Base-by-base conservation (phyloP, 2,888 invertebrate genomes). In the Protodeltote pygarga region DNA sequence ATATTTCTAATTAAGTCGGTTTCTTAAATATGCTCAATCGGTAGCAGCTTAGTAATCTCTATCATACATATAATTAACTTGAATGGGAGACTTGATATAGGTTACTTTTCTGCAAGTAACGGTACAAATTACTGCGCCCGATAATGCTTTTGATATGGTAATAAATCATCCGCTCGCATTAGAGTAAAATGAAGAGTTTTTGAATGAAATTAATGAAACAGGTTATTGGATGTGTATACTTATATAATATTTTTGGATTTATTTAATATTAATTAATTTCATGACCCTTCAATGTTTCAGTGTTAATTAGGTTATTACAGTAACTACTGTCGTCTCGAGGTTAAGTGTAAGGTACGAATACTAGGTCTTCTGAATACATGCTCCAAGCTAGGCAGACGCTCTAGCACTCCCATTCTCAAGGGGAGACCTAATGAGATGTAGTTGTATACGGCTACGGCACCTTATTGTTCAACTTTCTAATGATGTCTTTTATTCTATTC, bases 231-330 rank as follows among this genome's bases (percentile, higher is more conserved):
- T n/a, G n/a, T n/a, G n/a, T 9, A 25, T 21, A 15, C 13, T 24
- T 31, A 9, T 11, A 37, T 20, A 11, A 20, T 19, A 3, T 25
- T n/a, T n/a, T n/a, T n/a, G n/a, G n/a, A n/a, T n/a, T n/a, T n/a
- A n/a, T n/a, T n/a, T n/a, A n/a, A n/a, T n/a, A n/a, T n/a, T n/a
- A n/a, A n/a, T n/a, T n/a, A n/a, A n/a, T n/a, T 34, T 9, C 25
- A 10, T 15, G 25, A 11, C 35, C 34, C 41, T 45, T 29, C 31
- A 54, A 47, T 58, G 41, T 53, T 44, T 47, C 46, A 37, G 51
- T 35, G 61, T 34, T 71, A 75, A 77, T 78, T 76, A 70, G 77
- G 78, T 73, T 71, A 73, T 55, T 71, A 50, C 64, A 66, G 46
- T 42, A 49, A 57, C 65, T 60, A 71, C 62, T 69, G 65, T 58